phyloP scores from a whole-genome alignment of 2,888 invertebrate species.

The Xanthorhoe designata region DNA sequence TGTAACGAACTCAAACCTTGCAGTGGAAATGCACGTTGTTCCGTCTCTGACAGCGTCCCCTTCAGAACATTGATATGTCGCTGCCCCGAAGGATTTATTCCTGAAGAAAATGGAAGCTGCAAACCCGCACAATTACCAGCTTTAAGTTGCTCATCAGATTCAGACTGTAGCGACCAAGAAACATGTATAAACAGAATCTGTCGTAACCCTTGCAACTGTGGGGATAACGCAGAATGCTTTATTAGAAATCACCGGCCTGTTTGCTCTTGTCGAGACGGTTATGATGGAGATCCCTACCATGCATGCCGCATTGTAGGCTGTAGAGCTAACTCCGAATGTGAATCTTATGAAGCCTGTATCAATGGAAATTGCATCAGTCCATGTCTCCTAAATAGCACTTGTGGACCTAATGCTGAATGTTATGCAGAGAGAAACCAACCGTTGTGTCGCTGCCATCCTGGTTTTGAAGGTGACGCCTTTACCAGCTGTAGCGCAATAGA shows the following conservation, averaged over 20 bases:
- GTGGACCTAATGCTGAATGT: constrained; percentile 94
- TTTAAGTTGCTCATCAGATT: constrained; percentile 91
- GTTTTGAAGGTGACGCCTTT: constrained; percentile 92
- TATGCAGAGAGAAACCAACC: constrained; percentile 89
- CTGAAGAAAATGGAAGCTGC: constrained; percentile 92
- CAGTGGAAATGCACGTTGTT: constrained; percentile 90
- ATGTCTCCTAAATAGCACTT: constrained; percentile 92
- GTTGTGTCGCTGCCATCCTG: constrained; percentile 92
- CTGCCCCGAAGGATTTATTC: constrained; percentile 94
- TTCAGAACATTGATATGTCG: constrained; percentile 95
- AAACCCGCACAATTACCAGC: constrained; percentile 89
- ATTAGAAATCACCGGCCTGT: constrained; percentile 94
- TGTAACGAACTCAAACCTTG: constrained; percentile 92
- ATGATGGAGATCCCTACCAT: constrained; percentile 94
- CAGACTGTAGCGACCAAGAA: constrained; percentile 91
- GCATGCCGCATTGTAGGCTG: constrained; percentile 93
- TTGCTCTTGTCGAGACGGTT: constrained; percentile 94
- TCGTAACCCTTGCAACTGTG: constrained; percentile 95
- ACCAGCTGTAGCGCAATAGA: constrained; percentile 91
- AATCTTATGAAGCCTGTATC: constrained; percentile 92
- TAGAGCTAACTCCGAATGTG: constrained; percentile 93
- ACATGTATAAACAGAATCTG: constrained; percentile 95
- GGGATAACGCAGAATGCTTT: constrained; percentile 92
- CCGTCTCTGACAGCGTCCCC: constrained; percentile 93
- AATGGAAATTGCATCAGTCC: constrained; percentile 95